A percentile compares a stretch with the other conserved stretches of the same genome.
Evolutionary conservation across 2,113 vertebrate species (phyloP).

Genomic region (Ellobius talpinus): DNA sequence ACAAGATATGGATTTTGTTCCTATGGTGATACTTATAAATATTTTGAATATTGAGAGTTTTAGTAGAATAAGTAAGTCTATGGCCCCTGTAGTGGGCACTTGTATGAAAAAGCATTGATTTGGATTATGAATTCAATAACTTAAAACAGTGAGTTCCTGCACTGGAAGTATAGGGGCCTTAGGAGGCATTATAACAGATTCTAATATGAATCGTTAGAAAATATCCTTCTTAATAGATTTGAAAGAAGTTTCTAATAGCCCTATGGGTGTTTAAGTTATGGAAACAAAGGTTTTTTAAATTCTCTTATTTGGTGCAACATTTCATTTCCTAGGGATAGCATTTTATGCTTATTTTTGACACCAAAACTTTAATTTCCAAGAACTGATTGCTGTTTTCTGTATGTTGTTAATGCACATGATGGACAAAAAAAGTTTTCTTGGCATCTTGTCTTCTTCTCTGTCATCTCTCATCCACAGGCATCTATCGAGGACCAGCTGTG

Average conservation of each 20-base stretch:
- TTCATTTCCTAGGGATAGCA: slow-evolving; percentile 56
- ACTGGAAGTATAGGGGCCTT: background rate
- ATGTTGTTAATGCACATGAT: background rate
- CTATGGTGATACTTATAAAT: slow-evolving; percentile 57
- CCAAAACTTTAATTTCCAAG: slow-evolving; percentile 36
- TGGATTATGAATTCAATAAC: slow-evolving; percentile 68
- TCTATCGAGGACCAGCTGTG: background rate
- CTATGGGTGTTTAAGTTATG: background rate
- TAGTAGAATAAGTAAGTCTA: slow-evolving; percentile 22
- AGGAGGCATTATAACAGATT: background rate
- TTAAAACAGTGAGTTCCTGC: slow-evolving; percentile 56
- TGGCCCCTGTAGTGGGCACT: background rate
- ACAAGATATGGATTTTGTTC: background rate
- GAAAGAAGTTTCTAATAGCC: slow-evolving; percentile 39
- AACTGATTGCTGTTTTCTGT: background rate
- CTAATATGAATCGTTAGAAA: slow-evolving; percentile 58
- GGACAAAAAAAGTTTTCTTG: background rate
- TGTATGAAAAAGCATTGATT: slow-evolving; percentile 69
- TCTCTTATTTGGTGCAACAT: slow-evolving; percentile 38
- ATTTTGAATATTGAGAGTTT: slow-evolving; percentile 63
- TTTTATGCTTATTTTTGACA: slow-evolving; percentile 10
- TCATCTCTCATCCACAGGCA: background rate
- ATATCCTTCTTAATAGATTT: slow-evolving; percentile 35
- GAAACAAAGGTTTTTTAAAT: background rate
- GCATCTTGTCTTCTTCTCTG: background rate